Percentiles rank a stretch among this genome's conserved stretches.
Conservation (phyloP, 2,113 vertebrate species). For the Pycnonotus jocosus region DNA sequence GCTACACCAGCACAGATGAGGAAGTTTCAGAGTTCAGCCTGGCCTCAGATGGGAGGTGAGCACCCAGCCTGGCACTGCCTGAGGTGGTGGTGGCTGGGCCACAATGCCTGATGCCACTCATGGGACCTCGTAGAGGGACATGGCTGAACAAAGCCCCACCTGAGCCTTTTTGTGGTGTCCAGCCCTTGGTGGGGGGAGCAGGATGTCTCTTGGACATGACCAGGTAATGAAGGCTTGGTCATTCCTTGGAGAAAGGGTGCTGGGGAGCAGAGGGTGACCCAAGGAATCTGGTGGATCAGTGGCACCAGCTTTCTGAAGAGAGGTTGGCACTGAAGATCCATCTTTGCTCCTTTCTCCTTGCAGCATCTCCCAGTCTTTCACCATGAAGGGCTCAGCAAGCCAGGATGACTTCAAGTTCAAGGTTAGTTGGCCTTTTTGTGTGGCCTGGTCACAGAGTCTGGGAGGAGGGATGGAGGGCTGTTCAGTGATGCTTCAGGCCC, state of each 20-base stretch:
- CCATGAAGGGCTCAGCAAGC: constrained; percentile 93
- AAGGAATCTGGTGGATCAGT: background rate
- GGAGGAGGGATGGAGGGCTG: background rate
- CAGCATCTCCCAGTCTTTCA: constrained; percentile 81
- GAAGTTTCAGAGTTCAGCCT: constrained; percentile 91
- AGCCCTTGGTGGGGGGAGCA: background rate
- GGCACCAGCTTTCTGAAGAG: background rate
- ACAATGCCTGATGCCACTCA: background rate
- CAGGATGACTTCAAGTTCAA: constrained; percentile 95
- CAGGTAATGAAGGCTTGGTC: background rate
- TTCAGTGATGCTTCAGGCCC: background rate
- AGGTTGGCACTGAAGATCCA: background rate
- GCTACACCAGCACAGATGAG: constrained; percentile 91
- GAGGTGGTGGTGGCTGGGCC: background rate
- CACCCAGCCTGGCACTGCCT: background rate
- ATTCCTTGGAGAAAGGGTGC: background rate
- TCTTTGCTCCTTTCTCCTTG: background rate
- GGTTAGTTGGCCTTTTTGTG: constrained; percentile 64
- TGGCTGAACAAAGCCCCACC: background rate
- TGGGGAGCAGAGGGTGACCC: background rate
- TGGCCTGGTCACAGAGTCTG: background rate
- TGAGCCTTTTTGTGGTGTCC: background rate
- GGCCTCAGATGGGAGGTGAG: constrained; percentile 90
- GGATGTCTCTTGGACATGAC: background rate
- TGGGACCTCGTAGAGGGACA: fast-evolving